These are phyloP conservation scores for Parnassius orleans DNA, from an alignment of 2,888 invertebrate species.

Conservation along the genomic window DNA sequence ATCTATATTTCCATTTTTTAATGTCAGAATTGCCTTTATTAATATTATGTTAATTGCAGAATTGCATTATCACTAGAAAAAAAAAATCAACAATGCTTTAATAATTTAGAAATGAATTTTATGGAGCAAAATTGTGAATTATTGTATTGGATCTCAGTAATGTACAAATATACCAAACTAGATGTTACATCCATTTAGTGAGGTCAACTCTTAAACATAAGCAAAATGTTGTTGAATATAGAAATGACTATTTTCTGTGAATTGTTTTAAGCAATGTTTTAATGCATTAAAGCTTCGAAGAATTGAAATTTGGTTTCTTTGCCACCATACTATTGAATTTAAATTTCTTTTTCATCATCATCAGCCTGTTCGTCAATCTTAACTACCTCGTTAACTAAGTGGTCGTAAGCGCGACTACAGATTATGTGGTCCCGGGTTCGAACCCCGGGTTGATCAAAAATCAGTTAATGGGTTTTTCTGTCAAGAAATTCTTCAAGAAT, in stretches of 20 bases:
- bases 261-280: conserved; percentile 60
- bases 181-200: conserved; percentile 30
- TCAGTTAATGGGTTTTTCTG: no score
- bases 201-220: conserved; percentile 59
- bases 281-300: conserved; percentile 58
- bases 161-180: conserved; percentile 49
- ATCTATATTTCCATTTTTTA: background rate
- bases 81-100: conserved; percentile 38
- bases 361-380: no score
- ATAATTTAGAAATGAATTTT: conserved; percentile 42
- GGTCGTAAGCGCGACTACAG: no score
- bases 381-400: no score
- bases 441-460: no score
- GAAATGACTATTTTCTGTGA: conserved; percentile 62
- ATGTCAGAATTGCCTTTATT: conserved; percentile 55
- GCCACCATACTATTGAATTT: background rate
- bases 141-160: conserved; percentile 60
- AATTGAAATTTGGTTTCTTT: conserved; percentile 26
- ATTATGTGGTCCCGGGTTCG: no score
- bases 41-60: conserved; percentile 1
- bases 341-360: no score
- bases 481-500: no score
- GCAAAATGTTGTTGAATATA: conserved; percentile 52
- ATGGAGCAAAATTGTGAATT: conserved; percentile 35
- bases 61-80: conserved; percentile 17